A percentile compares a stretch with the other conserved stretches of the same genome.
Evolutionary conservation across 1,140 invertebrate species (phyloP).

Genomic region (Aphis gossypii): DNA sequence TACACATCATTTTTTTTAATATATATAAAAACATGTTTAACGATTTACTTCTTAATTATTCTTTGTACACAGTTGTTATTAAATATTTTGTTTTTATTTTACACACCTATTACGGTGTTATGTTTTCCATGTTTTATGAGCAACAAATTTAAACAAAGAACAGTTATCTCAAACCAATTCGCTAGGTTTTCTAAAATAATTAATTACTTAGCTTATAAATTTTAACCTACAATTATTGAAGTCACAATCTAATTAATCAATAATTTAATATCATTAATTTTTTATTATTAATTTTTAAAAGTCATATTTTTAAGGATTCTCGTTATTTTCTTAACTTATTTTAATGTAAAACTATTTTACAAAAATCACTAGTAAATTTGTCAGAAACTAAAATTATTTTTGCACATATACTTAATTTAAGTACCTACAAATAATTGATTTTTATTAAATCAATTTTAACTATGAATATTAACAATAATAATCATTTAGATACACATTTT

Average conservation of each 20-base stretch:
- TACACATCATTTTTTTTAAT: constrained; percentile 43
- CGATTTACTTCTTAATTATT: constrained; percentile 54
- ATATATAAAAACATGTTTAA: constrained; percentile 56
- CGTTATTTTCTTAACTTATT: not conserved
- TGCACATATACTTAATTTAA: constrained; percentile 11
- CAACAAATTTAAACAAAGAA: constrained; percentile 56
- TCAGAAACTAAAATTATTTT: constrained; percentile 11
- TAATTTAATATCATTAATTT: constrained; percentile 4
- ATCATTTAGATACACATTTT: not conserved
- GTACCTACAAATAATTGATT: not conserved
- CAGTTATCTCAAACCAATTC: constrained; percentile 34
- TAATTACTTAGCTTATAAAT: constrained; percentile 3
- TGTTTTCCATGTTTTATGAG: constrained; percentile 49
- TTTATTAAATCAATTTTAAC: not conserved
- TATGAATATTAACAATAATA: not conserved
- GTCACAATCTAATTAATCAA: constrained; percentile 10
- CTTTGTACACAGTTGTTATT: constrained; percentile 52
- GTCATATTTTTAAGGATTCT: not conserved
- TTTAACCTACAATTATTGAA: constrained; percentile 10
- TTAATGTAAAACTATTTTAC: not conserved
- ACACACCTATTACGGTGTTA: constrained; percentile 11
- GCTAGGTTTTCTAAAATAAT: constrained; percentile 36
- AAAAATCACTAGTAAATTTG: not conserved
- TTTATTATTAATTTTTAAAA: not conserved
- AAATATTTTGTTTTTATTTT: constrained; percentile 43